Evolutionary conservation across 2,888 invertebrate species (phyloP).

Genomic region (Barypeithes pellucidus): DNA sequence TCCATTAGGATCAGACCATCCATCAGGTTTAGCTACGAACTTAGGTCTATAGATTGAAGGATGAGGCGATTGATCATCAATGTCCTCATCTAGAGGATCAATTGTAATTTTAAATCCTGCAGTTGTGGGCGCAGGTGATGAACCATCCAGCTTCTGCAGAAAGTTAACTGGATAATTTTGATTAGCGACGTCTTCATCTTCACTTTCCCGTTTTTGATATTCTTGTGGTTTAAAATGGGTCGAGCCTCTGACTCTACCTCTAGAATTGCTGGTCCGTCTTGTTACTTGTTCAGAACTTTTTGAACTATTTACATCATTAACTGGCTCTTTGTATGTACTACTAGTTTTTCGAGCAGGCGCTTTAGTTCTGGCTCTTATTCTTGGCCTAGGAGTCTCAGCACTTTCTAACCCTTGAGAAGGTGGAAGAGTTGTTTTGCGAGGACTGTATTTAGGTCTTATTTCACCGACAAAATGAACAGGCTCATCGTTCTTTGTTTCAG

Average conservation of each 20-base stretch:
- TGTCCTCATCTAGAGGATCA: slow-evolving; percentile 64
- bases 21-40: slow-evolving; percentile 63
- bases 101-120: slow-evolving; percentile 69
- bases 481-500: slow-evolving; percentile 38
- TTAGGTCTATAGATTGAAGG: slow-evolving; percentile 74
- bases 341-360: slow-evolving; percentile 54
- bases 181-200: slow-evolving; percentile 70
- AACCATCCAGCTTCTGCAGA: slow-evolving; percentile 60
- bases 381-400: slow-evolving; percentile 56
- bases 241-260: slow-evolving; percentile 72
- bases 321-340: slow-evolving; percentile 14
- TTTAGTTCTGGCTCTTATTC: slow-evolving; percentile 57
- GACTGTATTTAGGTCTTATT: slow-evolving; percentile 65
- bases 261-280: slow-evolving; percentile 54
- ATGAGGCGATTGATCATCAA: slow-evolving; percentile 74
- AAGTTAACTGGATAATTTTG: slow-evolving; percentile 70
- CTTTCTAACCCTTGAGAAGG: slow-evolving; percentile 44
- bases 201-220: slow-evolving; percentile 59
- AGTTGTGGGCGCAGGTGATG: slow-evolving; percentile 51
- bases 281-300: slow-evolving; percentile 56
- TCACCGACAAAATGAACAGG: slow-evolving; percentile 65
- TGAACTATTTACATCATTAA: slow-evolving; percentile 51
- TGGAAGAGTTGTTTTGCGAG: slow-evolving; percentile 45
- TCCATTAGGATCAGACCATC: slow-evolving; percentile 63
- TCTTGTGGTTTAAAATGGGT: slow-evolving; percentile 73